phyloP scores from a whole-genome alignment of 2,888 invertebrate genomes.

The Notodonta dromedarius region DNA sequence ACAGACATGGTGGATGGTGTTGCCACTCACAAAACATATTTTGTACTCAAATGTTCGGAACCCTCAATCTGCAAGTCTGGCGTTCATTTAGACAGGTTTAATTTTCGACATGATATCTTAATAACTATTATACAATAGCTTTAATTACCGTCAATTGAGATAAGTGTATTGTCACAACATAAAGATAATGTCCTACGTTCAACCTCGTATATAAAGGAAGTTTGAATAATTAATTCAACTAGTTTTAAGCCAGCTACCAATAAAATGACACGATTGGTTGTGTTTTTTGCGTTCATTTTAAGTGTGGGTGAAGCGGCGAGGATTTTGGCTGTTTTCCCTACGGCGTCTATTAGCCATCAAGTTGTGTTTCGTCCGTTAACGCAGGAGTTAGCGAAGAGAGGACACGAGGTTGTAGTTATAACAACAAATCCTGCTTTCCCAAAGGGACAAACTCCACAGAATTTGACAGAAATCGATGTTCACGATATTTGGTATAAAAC shows the following conservation, averaged over 20 bases:
- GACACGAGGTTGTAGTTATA: conserved; percentile 65
- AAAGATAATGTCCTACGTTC: no score
- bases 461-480: conserved; percentile 65
- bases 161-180: no score
- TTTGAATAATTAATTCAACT: not conserved
- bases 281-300: not conserved
- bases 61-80: no score
- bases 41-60: no score
- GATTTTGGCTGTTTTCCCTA: conserved; percentile 60
- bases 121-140: no score
- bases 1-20: no score
- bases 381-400: conserved; percentile 58
- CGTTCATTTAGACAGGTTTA: no score
- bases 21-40: no score
- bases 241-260: not conserved
- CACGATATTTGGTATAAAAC: conserved; percentile 46
- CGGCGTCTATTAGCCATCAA: conserved; percentile 70
- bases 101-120: no score
- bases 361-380: conserved; percentile 58
- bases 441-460: conserved; percentile 42
- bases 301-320: conserved; percentile 38
- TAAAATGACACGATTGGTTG: not conserved
- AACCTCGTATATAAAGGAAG: not conserved
- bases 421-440: conserved; percentile 60
- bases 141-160: no score